phyloP scores from a whole-genome alignment of 37 sponge, comb jelly and placozoan genomes.

The Eunapius fragilis region DNA sequence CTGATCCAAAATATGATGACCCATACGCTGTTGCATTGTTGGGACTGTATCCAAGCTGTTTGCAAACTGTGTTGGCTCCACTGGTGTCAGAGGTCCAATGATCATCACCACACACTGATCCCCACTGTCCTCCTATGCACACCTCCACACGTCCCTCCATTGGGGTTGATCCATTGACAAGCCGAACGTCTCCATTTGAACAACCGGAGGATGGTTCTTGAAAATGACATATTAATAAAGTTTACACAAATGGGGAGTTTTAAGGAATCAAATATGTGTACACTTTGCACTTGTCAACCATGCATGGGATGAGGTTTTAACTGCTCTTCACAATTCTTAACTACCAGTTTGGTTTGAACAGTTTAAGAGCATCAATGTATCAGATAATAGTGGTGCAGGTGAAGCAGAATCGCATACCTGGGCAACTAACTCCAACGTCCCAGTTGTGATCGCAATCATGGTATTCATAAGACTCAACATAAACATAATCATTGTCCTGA shows the following conservation, averaged over 20 bases:
- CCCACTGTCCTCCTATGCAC: not conserved
- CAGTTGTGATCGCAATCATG: not conserved
- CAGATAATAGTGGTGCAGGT: not conserved
- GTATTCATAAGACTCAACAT: not conserved
- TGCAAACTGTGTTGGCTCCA: not conserved
- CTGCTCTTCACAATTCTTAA: too few relatives aligned
- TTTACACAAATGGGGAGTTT: too few relatives aligned
- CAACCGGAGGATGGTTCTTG: not conserved
- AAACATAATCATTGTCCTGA: too few relatives aligned
- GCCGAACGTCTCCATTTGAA: not conserved
- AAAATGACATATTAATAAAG: not conserved
- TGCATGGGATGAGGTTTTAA: too few relatives aligned
- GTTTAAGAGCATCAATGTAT: too few relatives aligned
- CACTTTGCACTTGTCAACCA: too few relatives aligned
- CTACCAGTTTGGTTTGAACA: too few relatives aligned
- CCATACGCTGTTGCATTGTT: not conserved
- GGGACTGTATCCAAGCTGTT: not conserved
- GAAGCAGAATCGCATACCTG: not conserved
- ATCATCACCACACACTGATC: not conserved
- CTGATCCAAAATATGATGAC: not conserved
- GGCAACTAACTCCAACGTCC: not conserved
- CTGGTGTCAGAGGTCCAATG: not conserved
- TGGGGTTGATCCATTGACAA: not conserved
- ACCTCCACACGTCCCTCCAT: not conserved
- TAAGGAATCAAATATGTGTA: too few relatives aligned